Evolutionary conservation across 2,888 invertebrate species (phyloP).

Genomic region (Macrophya annulata): DNA sequence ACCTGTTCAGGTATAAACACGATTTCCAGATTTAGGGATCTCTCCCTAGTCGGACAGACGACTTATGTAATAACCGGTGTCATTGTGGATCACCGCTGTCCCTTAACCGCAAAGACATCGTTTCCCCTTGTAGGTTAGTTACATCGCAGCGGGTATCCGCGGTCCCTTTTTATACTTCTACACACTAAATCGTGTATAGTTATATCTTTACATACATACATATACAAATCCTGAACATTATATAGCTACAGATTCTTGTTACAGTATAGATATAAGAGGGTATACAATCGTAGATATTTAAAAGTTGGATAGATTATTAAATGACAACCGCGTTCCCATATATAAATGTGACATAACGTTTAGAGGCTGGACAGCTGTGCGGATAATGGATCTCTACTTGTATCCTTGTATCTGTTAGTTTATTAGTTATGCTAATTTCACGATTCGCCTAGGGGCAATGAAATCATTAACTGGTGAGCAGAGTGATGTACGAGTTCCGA

Average conservation of each 20-base stretch:
- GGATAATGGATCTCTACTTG: constrained; percentile 31
- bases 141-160: constrained; percentile 19
- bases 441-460: background rate
- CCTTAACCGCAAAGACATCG: constrained; percentile 46
- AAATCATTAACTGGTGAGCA: constrained; percentile 22
- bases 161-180: constrained; percentile 15
- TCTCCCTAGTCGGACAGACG: background rate
- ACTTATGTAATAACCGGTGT: constrained; percentile 48
- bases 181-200: background rate
- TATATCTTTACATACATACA: background rate
- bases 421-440: constrained; percentile 49
- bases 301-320: background rate
- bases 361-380: background rate
- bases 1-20: constrained; percentile 64
- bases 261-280: background rate
- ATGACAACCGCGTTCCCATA: constrained; percentile 24
- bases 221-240: background rate
- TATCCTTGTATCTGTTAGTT: constrained; percentile 37
- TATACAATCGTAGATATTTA: background rate
- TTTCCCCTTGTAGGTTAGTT: constrained; percentile 21
- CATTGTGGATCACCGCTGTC: constrained; percentile 40
- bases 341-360: constrained; percentile 33
- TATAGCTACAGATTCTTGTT: background rate
- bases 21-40: constrained; percentile 35
- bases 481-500: constrained; percentile 43